phyloP scores from a whole-genome alignment of 2,797 vertebrate genomes.

The Clamator glandarius region DNA sequence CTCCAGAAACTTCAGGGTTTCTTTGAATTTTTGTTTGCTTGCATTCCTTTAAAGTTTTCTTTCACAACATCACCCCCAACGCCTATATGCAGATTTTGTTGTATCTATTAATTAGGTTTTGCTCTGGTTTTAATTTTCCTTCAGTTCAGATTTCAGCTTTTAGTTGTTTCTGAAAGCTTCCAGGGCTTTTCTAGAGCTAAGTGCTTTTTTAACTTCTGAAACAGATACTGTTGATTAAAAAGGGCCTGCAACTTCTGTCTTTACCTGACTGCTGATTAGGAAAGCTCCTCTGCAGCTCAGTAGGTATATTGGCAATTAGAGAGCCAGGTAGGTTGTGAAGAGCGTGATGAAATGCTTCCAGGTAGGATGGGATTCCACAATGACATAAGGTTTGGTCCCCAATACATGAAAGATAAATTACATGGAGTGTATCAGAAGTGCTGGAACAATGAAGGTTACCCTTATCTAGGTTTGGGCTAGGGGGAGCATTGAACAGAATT shows the following conservation, averaged over 20 bases:
- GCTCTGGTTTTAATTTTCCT: not conserved
- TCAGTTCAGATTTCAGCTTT: not conserved
- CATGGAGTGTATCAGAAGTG: not conserved
- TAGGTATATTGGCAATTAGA: not conserved
- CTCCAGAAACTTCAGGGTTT: not conserved
- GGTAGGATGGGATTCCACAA: not conserved
- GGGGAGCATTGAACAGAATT: not conserved
- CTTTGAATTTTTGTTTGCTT: not conserved
- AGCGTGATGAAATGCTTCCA: not conserved
- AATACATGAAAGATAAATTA: not conserved
- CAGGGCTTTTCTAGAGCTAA: not conserved
- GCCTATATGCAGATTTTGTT: not conserved
- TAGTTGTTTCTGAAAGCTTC: not conserved
- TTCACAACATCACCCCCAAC: fast-evolving
- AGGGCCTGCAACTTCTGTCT: not conserved
- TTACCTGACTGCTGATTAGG: not conserved
- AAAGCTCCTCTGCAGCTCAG: not conserved
- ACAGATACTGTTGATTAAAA: not conserved
- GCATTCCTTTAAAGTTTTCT: not conserved
- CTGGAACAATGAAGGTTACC: not conserved
- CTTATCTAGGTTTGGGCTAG: not conserved
- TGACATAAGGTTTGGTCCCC: not conserved
- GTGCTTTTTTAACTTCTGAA: not conserved
- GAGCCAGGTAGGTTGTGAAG: not conserved
- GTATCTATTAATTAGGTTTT: not conserved